phyloP scores from a whole-genome alignment of 2,888 invertebrate species.

The Ormyrus thymus region DNA sequence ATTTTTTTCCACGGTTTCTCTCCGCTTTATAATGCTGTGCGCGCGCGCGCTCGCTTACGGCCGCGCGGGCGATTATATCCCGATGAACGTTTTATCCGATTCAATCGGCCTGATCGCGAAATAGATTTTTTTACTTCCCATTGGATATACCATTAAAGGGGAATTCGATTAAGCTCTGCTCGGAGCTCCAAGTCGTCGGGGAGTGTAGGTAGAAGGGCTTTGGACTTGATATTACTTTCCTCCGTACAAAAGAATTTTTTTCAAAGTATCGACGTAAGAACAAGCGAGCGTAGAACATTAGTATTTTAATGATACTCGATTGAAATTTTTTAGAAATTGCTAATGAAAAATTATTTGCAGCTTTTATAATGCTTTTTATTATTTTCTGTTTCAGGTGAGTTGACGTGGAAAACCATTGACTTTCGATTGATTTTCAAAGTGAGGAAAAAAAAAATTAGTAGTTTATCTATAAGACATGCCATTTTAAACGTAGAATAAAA shows the following conservation, averaged over 20 bases:
- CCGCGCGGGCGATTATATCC: conserved; percentile 31
- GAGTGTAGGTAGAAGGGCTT: neutral
- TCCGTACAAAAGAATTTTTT: too few species aligned
- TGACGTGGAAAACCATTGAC: too few species aligned
- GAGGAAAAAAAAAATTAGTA: too few species aligned
- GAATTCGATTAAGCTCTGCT: conserved; percentile 46
- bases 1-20: neutral
- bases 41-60: neutral
- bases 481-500: too few species aligned
- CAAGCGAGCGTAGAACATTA: too few species aligned
- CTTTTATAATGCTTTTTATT: neutral
- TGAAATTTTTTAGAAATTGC: too few species aligned
- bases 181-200: conserved; percentile 15
- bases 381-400: conserved; percentile 47
- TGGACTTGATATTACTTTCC: neutral
- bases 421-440: too few species aligned
- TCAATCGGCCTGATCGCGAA: conserved; percentile 45
- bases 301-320: too few species aligned
- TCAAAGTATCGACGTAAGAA: too few species aligned
- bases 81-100: conserved; percentile 49
- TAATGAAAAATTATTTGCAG: too few species aligned
- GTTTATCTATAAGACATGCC: too few species aligned
- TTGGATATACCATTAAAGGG: conserved; percentile 30
- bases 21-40: neutral
- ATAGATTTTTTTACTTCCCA: conserved; percentile 28